Evolutionary conservation across 2,888 invertebrate genomes (phyloP), one percentile per base, ranked within the genome.

Genomic region (Raillietiella orientalis): DNA sequence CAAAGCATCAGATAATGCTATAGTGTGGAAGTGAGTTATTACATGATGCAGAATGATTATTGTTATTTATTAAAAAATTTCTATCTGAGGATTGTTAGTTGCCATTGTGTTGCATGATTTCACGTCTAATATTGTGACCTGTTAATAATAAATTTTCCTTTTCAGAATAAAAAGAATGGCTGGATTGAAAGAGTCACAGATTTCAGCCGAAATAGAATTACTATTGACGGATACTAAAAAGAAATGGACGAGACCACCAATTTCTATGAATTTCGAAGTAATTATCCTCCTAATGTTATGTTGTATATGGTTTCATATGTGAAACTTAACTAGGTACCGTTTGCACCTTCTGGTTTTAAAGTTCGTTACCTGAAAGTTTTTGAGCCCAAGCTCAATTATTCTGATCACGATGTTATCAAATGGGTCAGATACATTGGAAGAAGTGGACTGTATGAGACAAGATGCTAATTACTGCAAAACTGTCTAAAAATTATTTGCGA

Each of bases 361-460:
- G 96, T 99, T 30, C 71, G 96, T 21, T 99, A 96, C 49, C 53
- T 99, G 41, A 99, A 99, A 50, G 96, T 99, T 33, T 99, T 99
- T 41, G 96, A 99, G 50, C 77, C 93, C 2, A 99, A 99, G 47
- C 58, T 99, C 38, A 99, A 99, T 56, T 99, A 99, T 51, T 93
- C 90, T 2, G 96, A 99, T 51, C 93, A 96, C 41, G 96, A 99
- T 48, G 96, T 99, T 35, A 93, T 99, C 45, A 99, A 99, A 65
- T 99, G 96, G 96, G 96, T 99, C 34, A 63, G 96, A 16, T 99
- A 99, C 53, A 99, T 99, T 42, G 96, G 96, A 23, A 66, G 90
- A 41, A 93, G 90, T 45, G 96, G 96, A 29, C 62, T 96, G 23
- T 99, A 99, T 47, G 96, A 99, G 56, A 99, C 96, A 20, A 59